Conservation (phyloP, 2,888 invertebrate genomes). For the Cantharis flavilabris region DNA sequence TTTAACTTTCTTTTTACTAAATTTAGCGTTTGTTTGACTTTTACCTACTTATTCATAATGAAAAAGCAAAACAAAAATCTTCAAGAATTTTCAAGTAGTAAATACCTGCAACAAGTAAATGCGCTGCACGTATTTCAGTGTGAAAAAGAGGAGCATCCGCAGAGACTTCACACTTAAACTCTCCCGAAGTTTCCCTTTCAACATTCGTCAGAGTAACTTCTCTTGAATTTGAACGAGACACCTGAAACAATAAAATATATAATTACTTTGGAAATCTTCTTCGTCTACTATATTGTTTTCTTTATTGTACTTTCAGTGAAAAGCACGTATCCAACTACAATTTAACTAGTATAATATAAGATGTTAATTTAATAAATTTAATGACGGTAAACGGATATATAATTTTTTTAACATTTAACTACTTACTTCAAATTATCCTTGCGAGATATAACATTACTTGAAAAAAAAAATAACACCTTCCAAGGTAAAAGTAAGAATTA, state of each 20-base stretch:
- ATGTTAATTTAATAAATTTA: background rate
- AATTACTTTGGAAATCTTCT: conserved; percentile 20
- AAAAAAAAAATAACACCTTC: background rate
- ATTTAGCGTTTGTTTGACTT: background rate
- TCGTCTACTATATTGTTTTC: background rate
- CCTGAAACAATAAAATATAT: conserved; percentile 49
- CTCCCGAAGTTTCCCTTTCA: conserved; percentile 60
- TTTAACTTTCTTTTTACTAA: background rate
- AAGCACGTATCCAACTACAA: background rate
- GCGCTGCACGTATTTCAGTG: conserved; percentile 60
- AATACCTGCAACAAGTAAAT: conserved; percentile 60
- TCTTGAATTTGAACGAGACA: conserved; percentile 59
- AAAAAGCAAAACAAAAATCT: background rate
- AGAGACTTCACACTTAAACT: conserved; percentile 63
- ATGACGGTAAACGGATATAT: background rate
- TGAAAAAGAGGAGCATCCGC: conserved; percentile 63
- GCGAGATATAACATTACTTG: background rate
- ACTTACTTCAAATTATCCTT: background rate
- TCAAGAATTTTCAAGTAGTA: conserved; percentile 1
- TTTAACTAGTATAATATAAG: background rate
- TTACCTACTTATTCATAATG: background rate
- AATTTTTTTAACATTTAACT: background rate
- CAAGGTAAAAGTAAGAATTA: background rate
- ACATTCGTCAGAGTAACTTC: conserved; percentile 61
- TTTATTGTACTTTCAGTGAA: background rate